These are phyloP conservation scores for Siniperca scherzeri DNA, from an alignment of 2,797 vertebrate species.

Conservation along the genomic window DNA sequence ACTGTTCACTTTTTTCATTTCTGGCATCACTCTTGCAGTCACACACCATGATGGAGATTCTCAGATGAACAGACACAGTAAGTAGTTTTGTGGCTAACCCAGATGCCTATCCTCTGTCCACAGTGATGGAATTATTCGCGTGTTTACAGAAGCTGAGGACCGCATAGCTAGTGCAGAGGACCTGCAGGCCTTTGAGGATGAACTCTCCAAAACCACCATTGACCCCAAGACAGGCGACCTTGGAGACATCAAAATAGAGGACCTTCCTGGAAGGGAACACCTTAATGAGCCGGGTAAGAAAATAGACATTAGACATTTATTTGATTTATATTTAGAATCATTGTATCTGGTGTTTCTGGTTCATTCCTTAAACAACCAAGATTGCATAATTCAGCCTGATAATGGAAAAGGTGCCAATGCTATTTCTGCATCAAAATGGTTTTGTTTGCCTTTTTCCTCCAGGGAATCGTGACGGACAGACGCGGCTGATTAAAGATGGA, in stretches of 20 bases:
- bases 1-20: background rate
- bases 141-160: conserved; percentile 93
- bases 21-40: background rate
- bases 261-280: conserved; percentile 96
- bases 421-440: background rate
- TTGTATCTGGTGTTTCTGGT: background rate
- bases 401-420: background rate
- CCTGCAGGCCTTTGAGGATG: conserved; percentile 94
- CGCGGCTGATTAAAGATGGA: conserved; percentile 92
- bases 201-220: conserved; percentile 94
- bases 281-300: conserved; percentile 92
- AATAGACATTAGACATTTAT: background rate
- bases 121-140: conserved; percentile 95
- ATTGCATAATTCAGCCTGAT: background rate
- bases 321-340: background rate
- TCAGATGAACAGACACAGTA: background rate
- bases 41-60: background rate
- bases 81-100: conserved; percentile 26
- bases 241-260: conserved; percentile 93
- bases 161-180: conserved; percentile 91
- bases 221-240: conserved; percentile 96
- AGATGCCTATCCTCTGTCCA: background rate
- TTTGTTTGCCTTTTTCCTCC: conserved; percentile 32
- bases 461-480: conserved; percentile 98
- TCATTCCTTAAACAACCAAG: background rate